Conservation (phyloP, 2,113 vertebrate genomes). For the Meriones unguiculatus region DNA sequence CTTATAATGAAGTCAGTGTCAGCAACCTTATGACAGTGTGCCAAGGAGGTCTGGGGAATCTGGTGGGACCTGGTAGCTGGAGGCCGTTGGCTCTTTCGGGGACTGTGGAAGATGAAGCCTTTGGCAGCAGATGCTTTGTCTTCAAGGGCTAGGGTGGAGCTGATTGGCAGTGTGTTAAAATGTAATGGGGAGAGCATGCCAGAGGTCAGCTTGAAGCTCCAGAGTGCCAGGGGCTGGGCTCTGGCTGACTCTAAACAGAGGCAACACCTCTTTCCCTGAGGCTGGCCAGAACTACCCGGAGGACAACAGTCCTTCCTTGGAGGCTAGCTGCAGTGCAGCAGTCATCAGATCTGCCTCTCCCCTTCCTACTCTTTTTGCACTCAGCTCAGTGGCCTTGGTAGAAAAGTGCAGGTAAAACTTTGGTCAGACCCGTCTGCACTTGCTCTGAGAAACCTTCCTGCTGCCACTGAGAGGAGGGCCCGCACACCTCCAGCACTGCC, state of each 20-base stretch:
- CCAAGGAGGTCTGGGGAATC: not conserved
- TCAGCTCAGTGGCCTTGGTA: not conserved
- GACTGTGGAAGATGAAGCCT: not conserved
- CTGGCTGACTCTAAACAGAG: constrained; percentile 2
- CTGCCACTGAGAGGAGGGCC: not conserved
- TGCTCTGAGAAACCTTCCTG: not conserved
- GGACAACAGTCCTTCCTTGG: not conserved
- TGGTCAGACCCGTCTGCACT: not conserved
- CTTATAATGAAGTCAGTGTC: not conserved
- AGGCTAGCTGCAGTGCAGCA: not conserved
- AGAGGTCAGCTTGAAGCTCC: constrained; percentile 21
- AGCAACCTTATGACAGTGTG: not conserved
- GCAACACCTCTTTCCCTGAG: constrained; percentile 51
- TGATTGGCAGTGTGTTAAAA: constrained; percentile 43
- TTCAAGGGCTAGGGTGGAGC: constrained; percentile 62
- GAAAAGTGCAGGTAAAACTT: not conserved
- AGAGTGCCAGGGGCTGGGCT: constrained; percentile 34
- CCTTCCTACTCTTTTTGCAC: not conserved
- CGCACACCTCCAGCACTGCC: not conserved
- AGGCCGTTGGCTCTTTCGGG: not conserved
- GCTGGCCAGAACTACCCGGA: not conserved
- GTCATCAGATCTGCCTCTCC: not conserved
- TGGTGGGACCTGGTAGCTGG: not conserved
- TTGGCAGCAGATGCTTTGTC: constrained; percentile 52
- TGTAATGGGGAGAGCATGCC: not conserved